phyloP scores from a whole-genome alignment of 2,113 vertebrate species.

The Phainopepla nitens region DNA sequence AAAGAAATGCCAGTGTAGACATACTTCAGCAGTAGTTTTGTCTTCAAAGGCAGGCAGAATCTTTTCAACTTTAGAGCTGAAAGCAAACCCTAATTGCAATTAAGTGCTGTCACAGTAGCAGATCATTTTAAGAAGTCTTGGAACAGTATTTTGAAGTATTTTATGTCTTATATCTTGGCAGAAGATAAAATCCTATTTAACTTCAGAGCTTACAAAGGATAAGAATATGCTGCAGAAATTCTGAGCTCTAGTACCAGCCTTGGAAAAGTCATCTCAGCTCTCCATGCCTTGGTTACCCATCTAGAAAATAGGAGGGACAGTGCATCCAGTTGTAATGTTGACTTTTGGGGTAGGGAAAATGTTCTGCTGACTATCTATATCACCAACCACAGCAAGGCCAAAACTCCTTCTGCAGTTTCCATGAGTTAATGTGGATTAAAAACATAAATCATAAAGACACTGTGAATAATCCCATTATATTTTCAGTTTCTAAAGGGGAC shows the following conservation, averaged over 20 bases:
- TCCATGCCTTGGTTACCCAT: not conserved
- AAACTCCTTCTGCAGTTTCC: not conserved
- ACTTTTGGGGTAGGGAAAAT: not conserved
- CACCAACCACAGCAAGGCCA: not conserved
- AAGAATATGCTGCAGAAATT: not conserved
- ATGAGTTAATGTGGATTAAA: not conserved
- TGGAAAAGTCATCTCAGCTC: not conserved
- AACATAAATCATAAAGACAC: not conserved
- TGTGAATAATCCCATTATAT: not conserved
- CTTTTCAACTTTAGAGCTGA: not conserved
- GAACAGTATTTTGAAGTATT: not conserved
- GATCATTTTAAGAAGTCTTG: not conserved
- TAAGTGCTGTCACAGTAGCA: not conserved
- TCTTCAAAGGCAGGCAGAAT: not conserved
- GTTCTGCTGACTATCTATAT: not conserved
- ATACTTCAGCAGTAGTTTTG: not conserved
- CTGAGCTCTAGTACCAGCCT: not conserved
- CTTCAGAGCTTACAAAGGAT: not conserved
- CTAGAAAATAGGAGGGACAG: not conserved
- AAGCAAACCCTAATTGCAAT: not conserved
- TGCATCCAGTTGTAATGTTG: not conserved
- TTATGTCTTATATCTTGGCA: not conserved
- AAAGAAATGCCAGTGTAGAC: not conserved
- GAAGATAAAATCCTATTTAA: not conserved
- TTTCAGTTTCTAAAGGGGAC: not conserved